Evolutionary conservation across 2,113 vertebrate genomes (phyloP).

Genomic region (Labrus mixtus): DNA sequence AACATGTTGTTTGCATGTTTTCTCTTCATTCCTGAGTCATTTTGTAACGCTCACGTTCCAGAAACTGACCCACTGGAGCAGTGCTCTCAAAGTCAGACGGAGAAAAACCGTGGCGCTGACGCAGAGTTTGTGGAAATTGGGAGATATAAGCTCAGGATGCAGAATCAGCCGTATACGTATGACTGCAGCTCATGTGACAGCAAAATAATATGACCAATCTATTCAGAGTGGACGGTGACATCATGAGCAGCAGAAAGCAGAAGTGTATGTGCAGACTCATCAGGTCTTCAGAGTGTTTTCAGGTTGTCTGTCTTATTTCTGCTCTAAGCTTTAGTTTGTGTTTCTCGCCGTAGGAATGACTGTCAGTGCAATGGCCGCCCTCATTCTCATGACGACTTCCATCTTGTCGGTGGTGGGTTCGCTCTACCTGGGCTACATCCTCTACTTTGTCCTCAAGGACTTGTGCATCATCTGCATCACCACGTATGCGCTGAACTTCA

Average conservation of each 20-base stretch:
- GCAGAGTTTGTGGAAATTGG: too few species aligned
- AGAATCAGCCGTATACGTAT: constrained; percentile 9
- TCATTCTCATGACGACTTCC: constrained; percentile 97
- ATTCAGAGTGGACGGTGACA: constrained; percentile 15
- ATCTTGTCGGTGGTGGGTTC: constrained; percentile 96
- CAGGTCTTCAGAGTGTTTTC: constrained; percentile 38
- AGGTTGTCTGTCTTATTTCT: constrained; percentile 9
- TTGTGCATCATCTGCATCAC: constrained; percentile 96
- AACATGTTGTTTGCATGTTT: too few species aligned
- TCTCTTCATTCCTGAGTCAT: too few species aligned
- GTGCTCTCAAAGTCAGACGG: too few species aligned
- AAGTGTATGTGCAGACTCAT: constrained; percentile 42
- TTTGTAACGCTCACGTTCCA: too few species aligned
- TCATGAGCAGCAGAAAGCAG: constrained; percentile 52
- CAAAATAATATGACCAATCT: constrained; percentile 23
- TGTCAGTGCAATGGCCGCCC: constrained; percentile 95
- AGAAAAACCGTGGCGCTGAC: too few species aligned
- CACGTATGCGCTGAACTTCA: constrained; percentile 98
- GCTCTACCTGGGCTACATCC: constrained; percentile 97
- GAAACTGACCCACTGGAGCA: too few species aligned
- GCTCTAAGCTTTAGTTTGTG: constrained; percentile 60
- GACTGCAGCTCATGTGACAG: constrained; percentile 52
- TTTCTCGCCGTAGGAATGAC: constrained; percentile 91
- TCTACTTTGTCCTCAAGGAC: constrained; percentile 99
- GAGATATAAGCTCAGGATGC: background rate